Base-by-base conservation (phyloP, 2,113 vertebrate species). In the Noturus placidus region DNA sequence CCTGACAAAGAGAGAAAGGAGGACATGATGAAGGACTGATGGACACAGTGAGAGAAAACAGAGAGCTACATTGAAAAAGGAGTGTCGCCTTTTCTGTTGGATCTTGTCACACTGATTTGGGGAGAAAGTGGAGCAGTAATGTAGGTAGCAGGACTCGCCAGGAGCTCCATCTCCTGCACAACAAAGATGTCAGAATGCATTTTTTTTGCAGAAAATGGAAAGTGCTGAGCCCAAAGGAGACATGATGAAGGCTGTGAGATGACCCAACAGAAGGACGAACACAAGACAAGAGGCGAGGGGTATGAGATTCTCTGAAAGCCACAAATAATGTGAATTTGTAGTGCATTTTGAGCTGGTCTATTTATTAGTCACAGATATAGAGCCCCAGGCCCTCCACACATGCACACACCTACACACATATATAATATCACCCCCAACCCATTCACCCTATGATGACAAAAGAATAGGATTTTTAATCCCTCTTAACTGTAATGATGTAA, bases 151-250 rank as follows among this genome's bases (percentile, higher is more conserved):
- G 86, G 89, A 87, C 90, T 91, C 91, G 91, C 94, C 92, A 90
- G 92, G 89, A 93, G 94, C 89, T 90, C 91, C 91, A 90, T 92
- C 90, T 94, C 92, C 89, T 93, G 93, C 93, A 94, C 93, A 92
- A 94, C 84, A 72, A 93, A 94, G 92, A 91, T 95, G 94, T 95
- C 94, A 95, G 93, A 95, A 94, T 90, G 89, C 88, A 94, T 95
- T 86, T 88, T 77, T 79, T 67, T 25, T 80, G 63, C 20, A 80
- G 61, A 13, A 76, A 56, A 86, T 15, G 0, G 54, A 77, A 85
- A 83, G 86, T 90, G 89, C 89, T 83, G 92, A 87, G 86, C 89
- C 89, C 54, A 74, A 61, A 88, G 82, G 72, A 52, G 83, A 80
- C 77, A 50, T 52, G 79, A 67, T 38, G 86, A 86, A 81, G 82